Evolutionary conservation across 2,888 invertebrate species (phyloP).

Genomic region (Caenorhabditis sp.): DNA sequence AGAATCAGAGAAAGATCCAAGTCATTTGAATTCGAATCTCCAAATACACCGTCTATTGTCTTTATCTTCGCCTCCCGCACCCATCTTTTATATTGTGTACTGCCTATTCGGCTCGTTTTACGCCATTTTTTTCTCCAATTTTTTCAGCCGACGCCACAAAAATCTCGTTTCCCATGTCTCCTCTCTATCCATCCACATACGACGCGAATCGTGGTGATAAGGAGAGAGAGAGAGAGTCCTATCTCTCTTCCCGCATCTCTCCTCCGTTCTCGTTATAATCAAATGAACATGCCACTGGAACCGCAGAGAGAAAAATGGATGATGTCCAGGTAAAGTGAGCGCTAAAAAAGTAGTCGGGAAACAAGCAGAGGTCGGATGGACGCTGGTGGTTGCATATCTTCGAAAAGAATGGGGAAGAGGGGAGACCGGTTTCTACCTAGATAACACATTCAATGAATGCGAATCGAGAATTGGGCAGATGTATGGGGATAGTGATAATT

Average conservation of each 20-base stretch:
- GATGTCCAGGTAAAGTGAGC: conserved; percentile 45
- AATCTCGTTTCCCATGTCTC: conserved; percentile 30
- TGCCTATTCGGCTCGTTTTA: conserved; percentile 56
- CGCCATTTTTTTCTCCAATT: conserved; percentile 47
- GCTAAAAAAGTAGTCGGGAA: conserved; percentile 46
- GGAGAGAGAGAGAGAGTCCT: too few relatives aligned
- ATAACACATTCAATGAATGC: conserved; percentile 37
- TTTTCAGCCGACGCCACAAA: conserved; percentile 18
- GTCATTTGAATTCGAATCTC: neutral
- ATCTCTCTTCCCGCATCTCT: neutral
- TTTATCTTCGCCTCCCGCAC: conserved; percentile 15
- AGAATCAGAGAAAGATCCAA: neutral
- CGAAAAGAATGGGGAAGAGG: neutral
- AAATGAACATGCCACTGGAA: conserved; percentile 58
- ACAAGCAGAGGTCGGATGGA: conserved; percentile 12
- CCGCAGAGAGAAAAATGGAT: conserved; percentile 15
- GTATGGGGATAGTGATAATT: conserved; percentile 4
- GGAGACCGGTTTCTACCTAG: conserved; percentile 40
- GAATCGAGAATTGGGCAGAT: conserved; percentile 28
- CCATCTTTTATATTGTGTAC: conserved; percentile 49
- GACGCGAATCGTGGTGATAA: conserved; percentile 40
- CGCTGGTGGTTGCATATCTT: conserved; percentile 33
- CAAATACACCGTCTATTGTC: conserved; percentile 14
- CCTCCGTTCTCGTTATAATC: conserved; percentile 38
- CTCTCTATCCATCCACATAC: too few relatives aligned